These are phyloP conservation scores for Podarcis cretensis DNA, from an alignment of 2,113 vertebrate genomes.

Conservation along the genomic window DNA sequence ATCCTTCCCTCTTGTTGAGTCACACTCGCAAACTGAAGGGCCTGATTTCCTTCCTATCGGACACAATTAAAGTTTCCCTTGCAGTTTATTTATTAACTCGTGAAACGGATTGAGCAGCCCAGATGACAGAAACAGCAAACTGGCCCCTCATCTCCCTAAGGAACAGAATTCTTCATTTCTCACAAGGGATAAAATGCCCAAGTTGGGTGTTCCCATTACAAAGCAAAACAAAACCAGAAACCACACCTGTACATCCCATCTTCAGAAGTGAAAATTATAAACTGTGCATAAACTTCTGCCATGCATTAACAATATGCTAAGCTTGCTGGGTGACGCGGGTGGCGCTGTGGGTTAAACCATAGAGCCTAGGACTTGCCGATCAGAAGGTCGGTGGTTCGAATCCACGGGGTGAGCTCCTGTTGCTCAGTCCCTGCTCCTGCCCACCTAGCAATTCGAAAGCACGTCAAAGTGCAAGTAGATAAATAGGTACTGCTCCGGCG, in stretches of 20 bases:
- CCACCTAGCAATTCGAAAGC: no score
- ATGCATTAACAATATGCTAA: not conserved
- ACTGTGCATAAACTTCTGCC: not conserved
- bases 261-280: not conserved
- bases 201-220: not conserved
- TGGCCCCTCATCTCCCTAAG: not conserved
- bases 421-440: no score
- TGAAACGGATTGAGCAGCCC: conserved; percentile 41
- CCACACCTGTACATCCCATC: not conserved
- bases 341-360: no score
- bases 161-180: no score
- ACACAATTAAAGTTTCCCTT: conserved; percentile 52
- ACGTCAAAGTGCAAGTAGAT: no score
- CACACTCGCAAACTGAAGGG: conserved; percentile 60
- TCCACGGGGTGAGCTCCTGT: no score
- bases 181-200: not conserved
- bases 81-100: conserved; percentile 43
- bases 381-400: no score
- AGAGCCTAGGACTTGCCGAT: no score
- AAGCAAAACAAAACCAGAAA: not conserved
- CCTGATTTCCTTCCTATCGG: conserved; percentile 41
- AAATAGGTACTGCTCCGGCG: no score
- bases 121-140: not conserved
- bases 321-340: not conserved
- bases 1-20: not conserved